Conservation (phyloP, 1,140 invertebrate genomes). For the Nixonia krombeini region DNA sequence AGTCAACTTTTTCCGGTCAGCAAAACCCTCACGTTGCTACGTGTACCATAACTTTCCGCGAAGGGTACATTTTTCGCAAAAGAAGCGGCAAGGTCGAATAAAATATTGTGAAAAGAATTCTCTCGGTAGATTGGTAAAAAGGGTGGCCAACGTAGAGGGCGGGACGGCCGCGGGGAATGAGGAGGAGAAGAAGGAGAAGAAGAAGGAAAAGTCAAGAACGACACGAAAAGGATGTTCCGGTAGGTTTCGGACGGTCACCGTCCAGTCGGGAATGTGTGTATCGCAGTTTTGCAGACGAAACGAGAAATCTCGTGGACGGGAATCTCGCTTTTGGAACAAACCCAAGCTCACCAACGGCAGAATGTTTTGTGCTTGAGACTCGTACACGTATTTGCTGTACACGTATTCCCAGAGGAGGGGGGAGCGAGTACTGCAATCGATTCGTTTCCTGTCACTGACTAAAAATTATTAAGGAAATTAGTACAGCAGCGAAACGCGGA, state of each 20-base stretch:
- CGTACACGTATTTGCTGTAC: too few relatives aligned
- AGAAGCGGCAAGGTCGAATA: not conserved
- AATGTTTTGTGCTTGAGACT: not conserved
- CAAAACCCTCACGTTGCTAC: not conserved
- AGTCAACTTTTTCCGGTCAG: not conserved
- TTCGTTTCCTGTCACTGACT: too few relatives aligned
- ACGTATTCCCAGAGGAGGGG: too few relatives aligned
- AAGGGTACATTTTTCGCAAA: not conserved
- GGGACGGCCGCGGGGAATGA: not conserved
- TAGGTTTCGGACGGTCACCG: not conserved
- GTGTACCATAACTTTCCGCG: not conserved
- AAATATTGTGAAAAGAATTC: conserved; percentile 4
- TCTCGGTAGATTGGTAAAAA: not conserved
- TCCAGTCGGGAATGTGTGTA: conserved; percentile 1
- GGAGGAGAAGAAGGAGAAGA: too few relatives aligned
- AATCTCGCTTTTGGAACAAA: conserved; percentile 4
- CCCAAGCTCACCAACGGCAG: not conserved
- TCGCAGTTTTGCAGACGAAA: conserved; percentile 6
- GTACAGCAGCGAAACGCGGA: too few relatives aligned
- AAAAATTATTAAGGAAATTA: too few relatives aligned
- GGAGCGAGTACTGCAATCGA: too few relatives aligned
- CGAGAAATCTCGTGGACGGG: conserved; percentile 3
- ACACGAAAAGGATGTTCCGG: not conserved
- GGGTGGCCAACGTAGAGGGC: not conserved
- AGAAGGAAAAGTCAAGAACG: not conserved